Evolutionary conservation across 2,888 invertebrate genomes (phyloP).

Genomic region (Dasypogon diadema): DNA sequence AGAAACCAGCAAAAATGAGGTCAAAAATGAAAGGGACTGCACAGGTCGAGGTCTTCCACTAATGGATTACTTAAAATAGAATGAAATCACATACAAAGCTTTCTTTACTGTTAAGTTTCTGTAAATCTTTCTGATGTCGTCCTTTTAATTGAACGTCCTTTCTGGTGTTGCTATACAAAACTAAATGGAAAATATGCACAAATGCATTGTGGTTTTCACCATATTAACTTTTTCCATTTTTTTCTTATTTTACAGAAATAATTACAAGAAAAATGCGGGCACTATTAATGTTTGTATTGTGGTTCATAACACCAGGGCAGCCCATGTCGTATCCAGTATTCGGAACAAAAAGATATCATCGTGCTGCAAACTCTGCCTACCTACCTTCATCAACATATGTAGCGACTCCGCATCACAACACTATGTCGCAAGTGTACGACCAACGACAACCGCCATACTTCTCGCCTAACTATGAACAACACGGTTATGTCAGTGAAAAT

Average conservation of each 20-base stretch:
- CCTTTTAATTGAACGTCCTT: too few relatives aligned
- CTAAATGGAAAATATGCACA: too few relatives aligned
- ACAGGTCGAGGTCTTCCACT: too few relatives aligned
- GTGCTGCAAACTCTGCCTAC: conserved; percentile 52
- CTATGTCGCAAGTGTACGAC: conserved; percentile 54
- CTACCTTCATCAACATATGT: conserved; percentile 48
- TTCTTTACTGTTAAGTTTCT: too few relatives aligned
- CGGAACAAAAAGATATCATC: conserved; percentile 59
- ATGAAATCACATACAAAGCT: too few relatives aligned
- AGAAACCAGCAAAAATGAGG: too few relatives aligned
- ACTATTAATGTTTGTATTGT: conserved; percentile 32
- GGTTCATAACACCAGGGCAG: conserved; percentile 45
- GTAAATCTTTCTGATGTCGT: too few relatives aligned
- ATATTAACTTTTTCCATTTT: not conserved
- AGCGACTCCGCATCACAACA: conserved; percentile 50
- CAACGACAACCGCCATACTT: conserved; percentile 28
- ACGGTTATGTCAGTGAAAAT: conserved; percentile 54
- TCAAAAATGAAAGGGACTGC: too few relatives aligned
- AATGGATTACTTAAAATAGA: too few relatives aligned
- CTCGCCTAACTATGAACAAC: conserved; percentile 49
- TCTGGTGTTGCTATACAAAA: too few relatives aligned
- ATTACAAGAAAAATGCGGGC: not conserved
- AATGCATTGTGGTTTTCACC: not conserved
- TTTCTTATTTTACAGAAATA: not conserved
- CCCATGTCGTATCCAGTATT: conserved; percentile 57